phyloP scores from a whole-genome alignment of 2,888 invertebrate genomes.

The Dolichopus griseipennis region DNA sequence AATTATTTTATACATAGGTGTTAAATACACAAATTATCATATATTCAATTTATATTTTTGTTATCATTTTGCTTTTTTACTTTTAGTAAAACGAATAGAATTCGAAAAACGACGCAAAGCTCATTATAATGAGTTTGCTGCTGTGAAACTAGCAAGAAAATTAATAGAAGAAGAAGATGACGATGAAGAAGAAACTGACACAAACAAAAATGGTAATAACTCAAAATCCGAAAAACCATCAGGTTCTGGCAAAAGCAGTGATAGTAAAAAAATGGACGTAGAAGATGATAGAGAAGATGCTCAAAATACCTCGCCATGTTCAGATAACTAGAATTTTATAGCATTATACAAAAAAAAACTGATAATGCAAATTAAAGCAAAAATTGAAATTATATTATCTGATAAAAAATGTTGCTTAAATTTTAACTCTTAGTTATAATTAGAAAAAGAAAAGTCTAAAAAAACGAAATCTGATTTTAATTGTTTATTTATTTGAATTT shows the following conservation, averaged over 20 bases:
- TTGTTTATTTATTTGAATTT: neutral
- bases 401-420: neutral
- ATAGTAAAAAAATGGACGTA: slow-evolving; percentile 24
- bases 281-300: slow-evolving; percentile 24
- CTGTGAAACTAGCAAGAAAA: slow-evolving; percentile 83
- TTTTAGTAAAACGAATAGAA: slow-evolving; percentile 57
- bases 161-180: slow-evolving; percentile 84
- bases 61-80: too few species aligned
- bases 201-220: neutral
- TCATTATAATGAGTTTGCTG: slow-evolving; percentile 97
- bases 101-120: slow-evolving; percentile 92
- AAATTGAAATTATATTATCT: neutral
- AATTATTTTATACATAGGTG: too few species aligned
- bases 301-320: slow-evolving; percentile 24
- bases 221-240: neutral
- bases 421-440: neutral
- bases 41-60: too few species aligned
- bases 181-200: slow-evolving; percentile 58
- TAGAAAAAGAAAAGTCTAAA: neutral
- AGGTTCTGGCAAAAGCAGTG: slow-evolving; percentile 8
- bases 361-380: neutral
- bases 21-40: too few species aligned
- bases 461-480: neutral
- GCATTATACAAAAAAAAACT: neutral
- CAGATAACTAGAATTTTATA: slow-evolving; percentile 22